phyloP scores from a whole-genome alignment of 2,797 vertebrate genomes.

The Amblyraja radiata region DNA sequence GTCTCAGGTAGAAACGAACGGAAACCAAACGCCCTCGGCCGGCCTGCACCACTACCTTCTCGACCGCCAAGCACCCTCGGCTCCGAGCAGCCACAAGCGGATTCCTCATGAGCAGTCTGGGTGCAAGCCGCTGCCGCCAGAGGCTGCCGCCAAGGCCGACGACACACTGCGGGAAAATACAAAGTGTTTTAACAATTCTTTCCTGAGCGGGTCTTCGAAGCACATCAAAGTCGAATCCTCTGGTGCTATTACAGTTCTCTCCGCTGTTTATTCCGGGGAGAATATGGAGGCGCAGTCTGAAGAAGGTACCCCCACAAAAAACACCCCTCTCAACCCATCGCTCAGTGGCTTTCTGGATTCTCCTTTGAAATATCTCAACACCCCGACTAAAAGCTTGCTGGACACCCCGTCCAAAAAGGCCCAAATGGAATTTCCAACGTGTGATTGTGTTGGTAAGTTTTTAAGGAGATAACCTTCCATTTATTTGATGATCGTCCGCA shows the following conservation, averaged over 20 bases:
- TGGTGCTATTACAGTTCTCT: slow-evolving; percentile 84
- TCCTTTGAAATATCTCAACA: slow-evolving; percentile 86
- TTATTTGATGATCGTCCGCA: too few relatives aligned
- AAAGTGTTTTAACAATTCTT: slow-evolving; percentile 8
- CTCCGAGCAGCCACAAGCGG: background rate
- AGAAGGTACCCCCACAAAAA: slow-evolving; percentile 79
- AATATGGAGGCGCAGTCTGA: slow-evolving; percentile 50
- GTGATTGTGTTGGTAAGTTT: slow-evolving; percentile 87
- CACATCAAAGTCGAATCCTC: slow-evolving; percentile 88
- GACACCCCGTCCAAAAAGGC: slow-evolving; percentile 83
- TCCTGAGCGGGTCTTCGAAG: slow-evolving; percentile 61
- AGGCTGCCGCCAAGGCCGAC: background rate
- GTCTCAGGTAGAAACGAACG: slow-evolving; percentile 46
- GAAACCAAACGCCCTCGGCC: slow-evolving; percentile 46
- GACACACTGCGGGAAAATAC: background rate
- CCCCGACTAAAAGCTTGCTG: slow-evolving; percentile 84
- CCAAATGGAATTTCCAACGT: slow-evolving; percentile 80
- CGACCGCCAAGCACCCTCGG: background rate
- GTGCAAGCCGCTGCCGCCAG: background rate
- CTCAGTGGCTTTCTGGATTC: slow-evolving; percentile 90
- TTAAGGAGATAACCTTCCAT: background rate
- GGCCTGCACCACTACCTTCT: slow-evolving; percentile 47
- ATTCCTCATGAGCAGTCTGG: background rate
- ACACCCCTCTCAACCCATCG: slow-evolving; percentile 76
- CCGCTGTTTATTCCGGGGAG: slow-evolving; percentile 76